Conservation (phyloP, 1,140 invertebrate genomes). For the Thaumatotibia leucotreta region DNA sequence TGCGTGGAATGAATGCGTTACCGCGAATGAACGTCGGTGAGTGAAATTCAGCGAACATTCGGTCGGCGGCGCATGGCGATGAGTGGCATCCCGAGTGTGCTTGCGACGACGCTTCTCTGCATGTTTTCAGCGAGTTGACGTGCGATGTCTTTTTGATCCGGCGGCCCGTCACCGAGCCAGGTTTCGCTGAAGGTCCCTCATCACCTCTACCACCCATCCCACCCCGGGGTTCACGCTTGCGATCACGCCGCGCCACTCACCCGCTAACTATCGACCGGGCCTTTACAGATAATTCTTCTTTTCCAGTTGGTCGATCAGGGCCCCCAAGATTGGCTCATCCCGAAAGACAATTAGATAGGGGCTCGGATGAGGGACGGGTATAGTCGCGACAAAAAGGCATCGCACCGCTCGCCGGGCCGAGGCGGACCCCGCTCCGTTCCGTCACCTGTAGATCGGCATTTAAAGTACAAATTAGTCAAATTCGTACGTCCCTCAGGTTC, state of each 20-base stretch:
- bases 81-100: slow-evolving; percentile 52
- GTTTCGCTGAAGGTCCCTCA: slow-evolving; percentile 75
- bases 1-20: slow-evolving; percentile 50
- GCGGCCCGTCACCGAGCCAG: slow-evolving; percentile 34
- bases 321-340: slow-evolving; percentile 74
- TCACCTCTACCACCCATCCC: slow-evolving; percentile 44
- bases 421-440: slow-evolving; percentile 71
- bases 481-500: slow-evolving; percentile 75
- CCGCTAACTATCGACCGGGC: slow-evolving; percentile 66
- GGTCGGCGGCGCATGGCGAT: slow-evolving; percentile 44
- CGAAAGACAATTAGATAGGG: slow-evolving; percentile 75
- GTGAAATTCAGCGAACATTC: slow-evolving; percentile 69
- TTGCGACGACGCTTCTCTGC: slow-evolving; percentile 47
- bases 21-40: slow-evolving; percentile 45
- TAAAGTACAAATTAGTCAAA: slow-evolving; percentile 77
- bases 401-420: slow-evolving; percentile 70
- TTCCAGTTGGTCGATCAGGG: slow-evolving; percentile 76
- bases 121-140: slow-evolving; percentile 55
- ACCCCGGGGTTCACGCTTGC: slow-evolving; percentile 46
- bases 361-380: slow-evolving; percentile 64
- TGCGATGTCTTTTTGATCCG: slow-evolving; percentile 74
- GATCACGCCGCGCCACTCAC: slow-evolving; percentile 68
- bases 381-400: slow-evolving; percentile 75
- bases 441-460: slow-evolving; percentile 75
- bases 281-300: slow-evolving; percentile 74